Base-by-base conservation (phyloP, 2,113 vertebrate species). In the Sapayoa aenigma region DNA sequence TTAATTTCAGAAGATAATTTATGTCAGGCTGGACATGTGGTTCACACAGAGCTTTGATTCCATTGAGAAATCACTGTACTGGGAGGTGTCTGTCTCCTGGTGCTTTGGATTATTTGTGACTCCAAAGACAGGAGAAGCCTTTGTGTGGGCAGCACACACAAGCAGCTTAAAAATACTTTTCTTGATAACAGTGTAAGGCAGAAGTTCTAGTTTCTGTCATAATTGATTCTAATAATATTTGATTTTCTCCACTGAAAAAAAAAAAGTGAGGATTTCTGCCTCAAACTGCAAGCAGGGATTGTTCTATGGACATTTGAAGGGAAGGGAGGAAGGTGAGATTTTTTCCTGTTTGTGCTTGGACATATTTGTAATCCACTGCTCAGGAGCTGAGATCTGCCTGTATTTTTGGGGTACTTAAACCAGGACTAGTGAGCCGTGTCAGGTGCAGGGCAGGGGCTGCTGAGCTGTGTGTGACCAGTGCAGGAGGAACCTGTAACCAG, bases 1-100 rank as follows among this genome's bases (percentile, higher is more conserved):
- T 94, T 90, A n/a, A 80, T 95, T 87, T 67, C 46, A 76, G 84
- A 52, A 80, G 83, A 20, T 79, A 52, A 82, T 73, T 87, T 78
- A 12, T 77, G 24, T 35, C 14, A 73, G 67, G 62, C 27, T 75
- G 35, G 59, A 27, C 42, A 24, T 75, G 56, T n/a, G 52, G 49
- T 83, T 91, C 73, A 69, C 50, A 17, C 41, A 73, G 59, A 68
- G 55, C 85, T 37, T 55, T 14, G 0, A 14, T 83, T 89, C 49
- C 60, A 1, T 35, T 60, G 39, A 14, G 18, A 85, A 63, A 50
- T 35, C 44, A 35, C 31, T 12, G 3, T 14, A 1, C 49, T 20
- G 74, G 66, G 74, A 77, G 1, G 4, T 74, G 28, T 63, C 37
- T 65, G 25, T 84, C 73, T 87, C 24, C 73, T 69, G 65, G 6